Evolutionary conservation across 2,888 invertebrate genomes (phyloP).

Genomic region (Rotaria sp.): DNA sequence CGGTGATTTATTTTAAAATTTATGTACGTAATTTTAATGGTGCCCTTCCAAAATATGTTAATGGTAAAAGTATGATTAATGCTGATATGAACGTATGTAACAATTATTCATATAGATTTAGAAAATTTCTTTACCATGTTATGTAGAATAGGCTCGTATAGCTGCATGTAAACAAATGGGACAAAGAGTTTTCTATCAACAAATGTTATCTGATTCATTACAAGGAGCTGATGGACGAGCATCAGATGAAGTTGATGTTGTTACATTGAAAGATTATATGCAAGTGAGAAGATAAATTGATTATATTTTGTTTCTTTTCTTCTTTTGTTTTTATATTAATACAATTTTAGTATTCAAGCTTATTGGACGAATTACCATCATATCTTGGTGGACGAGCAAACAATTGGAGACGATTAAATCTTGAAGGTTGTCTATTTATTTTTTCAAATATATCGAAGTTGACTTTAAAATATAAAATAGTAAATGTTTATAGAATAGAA

Average conservation of each 20-base stretch:
- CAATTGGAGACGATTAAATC: slow-evolving; percentile 52
- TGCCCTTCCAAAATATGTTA: slow-evolving; percentile 50
- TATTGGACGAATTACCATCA: slow-evolving; percentile 52
- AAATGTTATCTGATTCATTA: slow-evolving; percentile 51
- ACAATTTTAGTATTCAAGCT: slow-evolving; percentile 49
- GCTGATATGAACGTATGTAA: slow-evolving; percentile 49
- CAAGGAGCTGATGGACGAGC: slow-evolving; percentile 46
- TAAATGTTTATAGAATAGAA: too few species aligned
- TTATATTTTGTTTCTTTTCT: too few species aligned
- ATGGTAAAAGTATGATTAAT: slow-evolving; percentile 51
- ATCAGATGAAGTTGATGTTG: slow-evolving; percentile 51
- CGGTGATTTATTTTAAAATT: slow-evolving; percentile 54
- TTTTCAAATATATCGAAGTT: slow-evolving; percentile 33
- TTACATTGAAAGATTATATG: slow-evolving; percentile 56
- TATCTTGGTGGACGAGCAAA: slow-evolving; percentile 53
- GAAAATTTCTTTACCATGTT: not conserved
- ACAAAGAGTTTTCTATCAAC: slow-evolving; percentile 50
- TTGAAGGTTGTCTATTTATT: slow-evolving; percentile 48
- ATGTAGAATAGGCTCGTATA: slow-evolving; percentile 49
- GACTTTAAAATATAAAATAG: too few species aligned
- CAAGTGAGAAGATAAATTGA: slow-evolving; percentile 45
- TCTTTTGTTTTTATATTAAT: too few species aligned
- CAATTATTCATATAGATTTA: too few species aligned
- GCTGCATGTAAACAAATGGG: slow-evolving; percentile 53
- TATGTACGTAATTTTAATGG: slow-evolving; percentile 45